A percentile compares a stretch with the other conserved stretches of the same genome.
These are phyloP conservation scores for Oryzaephilus surinamensis DNA, from an alignment of 1,140 invertebrate genomes.

Conservation along the genomic window DNA sequence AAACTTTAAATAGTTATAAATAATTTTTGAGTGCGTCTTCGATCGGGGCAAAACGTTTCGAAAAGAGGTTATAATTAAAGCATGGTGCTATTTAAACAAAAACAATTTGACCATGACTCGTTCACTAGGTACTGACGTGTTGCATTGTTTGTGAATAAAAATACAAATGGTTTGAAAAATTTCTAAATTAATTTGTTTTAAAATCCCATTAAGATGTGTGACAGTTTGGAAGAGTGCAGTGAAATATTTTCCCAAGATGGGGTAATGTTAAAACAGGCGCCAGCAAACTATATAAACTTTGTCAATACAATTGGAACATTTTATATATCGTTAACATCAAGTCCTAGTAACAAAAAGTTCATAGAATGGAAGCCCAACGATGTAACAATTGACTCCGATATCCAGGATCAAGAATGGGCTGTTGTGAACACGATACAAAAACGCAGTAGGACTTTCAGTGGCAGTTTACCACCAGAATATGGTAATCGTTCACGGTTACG, in stretches of 20 bases:
- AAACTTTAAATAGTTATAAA: no score
- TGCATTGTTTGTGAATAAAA: no score
- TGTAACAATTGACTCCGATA: conserved; percentile 60
- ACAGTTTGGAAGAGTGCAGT: conserved; percentile 4
- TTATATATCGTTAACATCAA: conserved; percentile 43
- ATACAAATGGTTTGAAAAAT: no score
- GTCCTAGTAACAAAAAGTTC: conserved; percentile 40
- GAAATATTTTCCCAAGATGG: conserved; percentile 53
- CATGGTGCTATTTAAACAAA: conserved; percentile 4
- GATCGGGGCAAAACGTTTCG: no score
- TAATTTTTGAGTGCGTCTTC: no score
- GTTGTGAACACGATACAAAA: conserved; percentile 60
- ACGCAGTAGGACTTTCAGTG: conserved; percentile 42
- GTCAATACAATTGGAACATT: conserved; percentile 49
- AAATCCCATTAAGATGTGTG: conserved; percentile 8
- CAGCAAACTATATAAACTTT: conserved; percentile 43
- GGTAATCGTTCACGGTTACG: conserved; percentile 15
- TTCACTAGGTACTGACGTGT: conserved; percentile 5
- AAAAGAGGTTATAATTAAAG: no score
- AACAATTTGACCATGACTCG: conserved; percentile 9
- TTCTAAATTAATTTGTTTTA: conserved; percentile 2
- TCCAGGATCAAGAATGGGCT: conserved; percentile 71
- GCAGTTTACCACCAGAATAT: conserved; percentile 34
- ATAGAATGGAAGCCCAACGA: conserved; percentile 74
- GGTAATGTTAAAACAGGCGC: conserved; percentile 45